These are phyloP conservation scores for Sinocyclocheilus grahami DNA, from an alignment of 2,113 vertebrate species.

Conservation along the genomic window DNA sequence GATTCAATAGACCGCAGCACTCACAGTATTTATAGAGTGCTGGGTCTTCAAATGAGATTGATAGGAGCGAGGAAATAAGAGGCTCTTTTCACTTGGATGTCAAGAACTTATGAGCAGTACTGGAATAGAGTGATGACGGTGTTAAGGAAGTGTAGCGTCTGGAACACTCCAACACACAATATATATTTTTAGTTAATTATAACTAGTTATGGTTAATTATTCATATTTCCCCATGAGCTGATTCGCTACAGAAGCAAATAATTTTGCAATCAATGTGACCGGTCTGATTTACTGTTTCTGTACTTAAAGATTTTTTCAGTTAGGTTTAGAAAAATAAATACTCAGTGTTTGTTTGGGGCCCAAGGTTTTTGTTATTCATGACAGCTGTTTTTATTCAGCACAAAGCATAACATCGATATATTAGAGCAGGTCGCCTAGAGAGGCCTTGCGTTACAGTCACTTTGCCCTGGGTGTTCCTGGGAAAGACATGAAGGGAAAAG, in stretches of 20 bases:
- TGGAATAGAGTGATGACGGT: not conserved
- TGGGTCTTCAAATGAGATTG: conserved; percentile 41
- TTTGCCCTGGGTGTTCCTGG: not conserved
- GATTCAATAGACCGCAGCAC: conserved; percentile 20
- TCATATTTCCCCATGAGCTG: too few relatives aligned
- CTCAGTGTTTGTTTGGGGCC: not conserved
- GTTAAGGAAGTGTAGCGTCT: too few relatives aligned
- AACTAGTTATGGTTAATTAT: too few relatives aligned
- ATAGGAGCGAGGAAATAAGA: conserved; percentile 8
- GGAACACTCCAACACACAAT: too few relatives aligned
- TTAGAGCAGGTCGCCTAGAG: not conserved
- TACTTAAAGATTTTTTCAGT: not conserved
- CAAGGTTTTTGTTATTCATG: not conserved
- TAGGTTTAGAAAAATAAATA: not conserved
- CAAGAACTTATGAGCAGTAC: not conserved
- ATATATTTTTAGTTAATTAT: too few relatives aligned
- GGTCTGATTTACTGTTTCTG: not conserved
- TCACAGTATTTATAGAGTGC: conserved; percentile 52
- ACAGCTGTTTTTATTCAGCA: not conserved
- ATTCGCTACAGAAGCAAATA: too few relatives aligned
- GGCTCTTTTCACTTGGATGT: conserved; percentile 22
- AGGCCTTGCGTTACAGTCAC: too few relatives aligned
- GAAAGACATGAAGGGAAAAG: not conserved
- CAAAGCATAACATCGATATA: not conserved
- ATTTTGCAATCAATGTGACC: not conserved